Conservation (phyloP, 1,140 invertebrate species). For the Mactra quadrangularis region DNA sequence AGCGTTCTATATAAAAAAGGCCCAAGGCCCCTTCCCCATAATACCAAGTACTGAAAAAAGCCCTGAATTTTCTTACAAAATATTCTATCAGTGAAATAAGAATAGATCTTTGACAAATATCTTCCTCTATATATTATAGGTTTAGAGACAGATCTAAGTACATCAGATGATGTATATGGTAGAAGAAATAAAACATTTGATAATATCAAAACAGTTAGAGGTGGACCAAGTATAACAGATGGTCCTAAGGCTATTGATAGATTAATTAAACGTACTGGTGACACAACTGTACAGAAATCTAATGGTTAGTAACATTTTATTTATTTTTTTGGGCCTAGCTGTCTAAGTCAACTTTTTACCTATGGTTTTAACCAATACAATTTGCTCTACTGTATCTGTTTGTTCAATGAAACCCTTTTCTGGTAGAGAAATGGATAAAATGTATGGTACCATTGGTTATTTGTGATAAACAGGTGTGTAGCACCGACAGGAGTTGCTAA, state of each 20-base stretch:
- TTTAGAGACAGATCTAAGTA: slow-evolving; percentile 70
- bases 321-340: background rate
- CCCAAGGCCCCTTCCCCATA: too few species aligned
- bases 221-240: slow-evolving; percentile 79
- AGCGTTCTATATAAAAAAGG: too few species aligned
- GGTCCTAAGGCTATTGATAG: slow-evolving; percentile 81
- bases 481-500: too few species aligned
- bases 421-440: background rate
- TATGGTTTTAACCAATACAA: too few species aligned
- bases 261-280: slow-evolving; percentile 76
- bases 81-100: too few species aligned
- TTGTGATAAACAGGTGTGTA: too few species aligned
- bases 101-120: too few species aligned
- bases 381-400: too few species aligned
- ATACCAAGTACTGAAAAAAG: too few species aligned
- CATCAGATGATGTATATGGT: slow-evolving; percentile 75
- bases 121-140: background rate
- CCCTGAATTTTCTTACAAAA: too few species aligned
- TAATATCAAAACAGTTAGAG: slow-evolving; percentile 44
- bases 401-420: too few species aligned
- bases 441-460: too few species aligned
- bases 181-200: slow-evolving; percentile 58
- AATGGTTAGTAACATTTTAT: background rate
- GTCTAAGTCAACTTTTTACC: background rate
- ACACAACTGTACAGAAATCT: slow-evolving; percentile 7